Conservation (phyloP, 2,113 vertebrate species). For the Elephas maximus region DNA sequence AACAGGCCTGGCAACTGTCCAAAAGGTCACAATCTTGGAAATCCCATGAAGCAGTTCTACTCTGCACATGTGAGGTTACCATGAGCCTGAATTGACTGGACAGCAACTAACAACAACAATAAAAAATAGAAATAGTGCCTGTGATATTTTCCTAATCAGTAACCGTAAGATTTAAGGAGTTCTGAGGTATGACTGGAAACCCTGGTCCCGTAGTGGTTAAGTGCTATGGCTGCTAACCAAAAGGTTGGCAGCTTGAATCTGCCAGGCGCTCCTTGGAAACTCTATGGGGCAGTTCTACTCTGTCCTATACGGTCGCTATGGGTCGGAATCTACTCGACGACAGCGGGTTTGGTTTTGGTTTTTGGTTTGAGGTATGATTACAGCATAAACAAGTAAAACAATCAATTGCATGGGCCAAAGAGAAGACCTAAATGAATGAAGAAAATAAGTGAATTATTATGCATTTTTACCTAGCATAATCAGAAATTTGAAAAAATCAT, state of each 20-base stretch:
- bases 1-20: not conserved
- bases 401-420: not conserved
- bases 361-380: not conserved
- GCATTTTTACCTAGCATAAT: not conserved
- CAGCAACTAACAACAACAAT: not conserved
- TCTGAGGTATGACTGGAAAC: not conserved
- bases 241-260: too few relatives aligned
- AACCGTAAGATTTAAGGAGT: not conserved
- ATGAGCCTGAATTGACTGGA: not conserved
- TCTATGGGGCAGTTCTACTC: too few relatives aligned
- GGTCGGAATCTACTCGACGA: too few relatives aligned
- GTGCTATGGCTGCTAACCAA: too few relatives aligned
- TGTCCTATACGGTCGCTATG: too few relatives aligned
- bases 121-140: not conserved
- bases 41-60: not conserved
- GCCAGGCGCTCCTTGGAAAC: too few relatives aligned
- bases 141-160: not conserved
- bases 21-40: not conserved
- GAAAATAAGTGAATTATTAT: not conserved
- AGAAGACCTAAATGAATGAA: not conserved
- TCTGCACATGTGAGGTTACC: not conserved
- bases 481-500: not conserved
- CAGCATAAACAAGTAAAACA: not conserved
- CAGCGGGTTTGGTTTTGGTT: too few relatives aligned
- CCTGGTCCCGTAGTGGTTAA: too few relatives aligned